These are phyloP conservation scores for Thinocorus orbignyianus DNA, from an alignment of 2,113 vertebrate species.

Conservation along the genomic window DNA sequence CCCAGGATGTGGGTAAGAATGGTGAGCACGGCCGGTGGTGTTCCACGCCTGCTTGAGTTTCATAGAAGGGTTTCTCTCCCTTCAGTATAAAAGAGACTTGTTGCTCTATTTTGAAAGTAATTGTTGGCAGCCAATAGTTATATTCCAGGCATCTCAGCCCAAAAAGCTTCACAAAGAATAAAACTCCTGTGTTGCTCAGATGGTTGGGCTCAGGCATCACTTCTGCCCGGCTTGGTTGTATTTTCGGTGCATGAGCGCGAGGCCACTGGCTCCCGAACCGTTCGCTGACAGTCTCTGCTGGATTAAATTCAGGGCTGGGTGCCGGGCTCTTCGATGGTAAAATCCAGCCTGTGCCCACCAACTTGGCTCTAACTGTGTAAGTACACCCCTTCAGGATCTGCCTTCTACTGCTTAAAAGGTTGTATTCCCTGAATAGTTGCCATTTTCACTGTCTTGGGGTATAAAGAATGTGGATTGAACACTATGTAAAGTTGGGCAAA, in stretches of 20 bases:
- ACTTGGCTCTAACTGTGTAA: not conserved
- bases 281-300: not conserved
- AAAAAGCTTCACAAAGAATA: not conserved
- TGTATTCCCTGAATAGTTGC: not conserved
- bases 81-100: not conserved
- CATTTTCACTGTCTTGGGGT: not conserved
- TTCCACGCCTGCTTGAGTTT: not conserved
- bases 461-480: not conserved
- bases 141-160: not conserved
- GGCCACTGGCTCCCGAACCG: not conserved
- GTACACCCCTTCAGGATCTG: not conserved
- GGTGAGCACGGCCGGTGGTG: not conserved
- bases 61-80: not conserved
- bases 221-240: not conserved
- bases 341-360: not conserved
- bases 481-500: not conserved
- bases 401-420: not conserved
- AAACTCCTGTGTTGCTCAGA: not conserved
- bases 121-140: not conserved
- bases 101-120: not conserved
- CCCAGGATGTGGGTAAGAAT: not conserved
- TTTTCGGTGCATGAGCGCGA: not conserved
- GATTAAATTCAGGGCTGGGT: not conserved
- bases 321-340: not conserved
- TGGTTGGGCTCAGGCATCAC: accelerated